Evolutionary conservation across 2,888 invertebrate genomes (phyloP), one percentile per base, ranked within the genome.

Genomic region (Acanthosoma haemorrhoidale): DNA sequence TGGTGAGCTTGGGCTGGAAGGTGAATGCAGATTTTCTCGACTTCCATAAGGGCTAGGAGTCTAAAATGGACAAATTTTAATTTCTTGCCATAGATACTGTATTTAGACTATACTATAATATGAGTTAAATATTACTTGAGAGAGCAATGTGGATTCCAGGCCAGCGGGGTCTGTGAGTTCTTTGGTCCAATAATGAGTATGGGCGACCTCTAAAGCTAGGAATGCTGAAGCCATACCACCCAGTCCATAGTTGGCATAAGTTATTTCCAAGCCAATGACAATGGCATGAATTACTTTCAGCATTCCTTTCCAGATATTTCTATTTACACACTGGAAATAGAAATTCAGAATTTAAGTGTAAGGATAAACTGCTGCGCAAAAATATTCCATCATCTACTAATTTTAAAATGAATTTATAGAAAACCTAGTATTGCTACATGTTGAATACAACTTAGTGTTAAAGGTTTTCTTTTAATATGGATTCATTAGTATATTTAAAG

Each of bases 221-320:
- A 96, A 97, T 18, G 94, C 94, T 0, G 96, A 95, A 3, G 96
- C 96, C 92, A 97, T 95, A 21, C 99, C 99, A 36, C 97, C 97
- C 1, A 95, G 84, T 0, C 97, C 96, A 77, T 94, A 93, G 82
- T 96, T 96, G 51, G 89, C 86, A 79, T 90, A 96, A 0, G 96
- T 95, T 73, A 89, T 89, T 79, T 96, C 96, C 67, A 98, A 83
- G 1, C 98, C 98, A 75, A 90, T 89, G 5, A 94, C 88, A 41
- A 95, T 88, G 2, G 96, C 91, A 81, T 91, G 91, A 31, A 97
- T 82, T 69, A 96, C 88, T 81, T 95, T 95, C 68, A 96, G 82
- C 89, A 96, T 94, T 36, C 98, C 99, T 80, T 98, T 98, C 91
- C 95, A 98, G 25, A 97, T 88, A 0, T 91, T 85, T 78, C 94